Evolutionary conservation across 37 sponge, comb jelly and placozoan species (phyloP), one percentile per base, ranked within the genome.

Genomic region (Cliona cf. orientalis): DNA sequence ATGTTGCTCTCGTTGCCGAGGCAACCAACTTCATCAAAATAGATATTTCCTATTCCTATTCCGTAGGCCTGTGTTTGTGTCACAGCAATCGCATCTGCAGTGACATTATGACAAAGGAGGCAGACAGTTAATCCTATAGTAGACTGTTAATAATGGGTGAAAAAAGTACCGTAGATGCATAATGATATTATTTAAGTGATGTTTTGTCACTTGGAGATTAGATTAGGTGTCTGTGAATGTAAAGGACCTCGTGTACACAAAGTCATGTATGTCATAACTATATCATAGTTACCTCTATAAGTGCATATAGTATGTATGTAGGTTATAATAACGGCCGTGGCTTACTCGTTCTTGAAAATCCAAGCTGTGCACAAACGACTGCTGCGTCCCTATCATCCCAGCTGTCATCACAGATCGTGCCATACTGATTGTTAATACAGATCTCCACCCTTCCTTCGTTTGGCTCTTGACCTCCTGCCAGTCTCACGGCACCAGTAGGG

Each of bases 331-430:
- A n/a, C n/a, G 17, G 55, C 17, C 33, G 43, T 5, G n/a, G 38
- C 46, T 32, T 25, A 82, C 83, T 49, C 9, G 72, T 38, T 62
- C 37, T 32, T n/a, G 33, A 7, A 38, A 58, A 84, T 7, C 78
- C 78, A 69, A 85, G 69, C 42, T 77, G 77, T 25, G 45, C 22
- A 46, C 86, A 85, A n/a, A 70, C 69, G 5, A 85, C 86, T 0
- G 45, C 40, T 4, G 86, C 86, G 26, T 85, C 86, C 5, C 0
- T 31, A 5, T 22, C 44, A 31, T 69, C 86, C 78, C 78, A 85
- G 19, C 22, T 28, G 71, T 85, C 86, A 59, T 85, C 86, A 85
- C 86, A 85, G 34, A 85, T 31, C 11, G 86, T 85, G 7, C 86
- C 86, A 35, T 23, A 85, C 46, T 70, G 78, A 21, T 76, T 38